These are phyloP conservation scores for Hofmannophila pseudospretella DNA, from an alignment of 2,888 invertebrate species.

Conservation along the genomic window DNA sequence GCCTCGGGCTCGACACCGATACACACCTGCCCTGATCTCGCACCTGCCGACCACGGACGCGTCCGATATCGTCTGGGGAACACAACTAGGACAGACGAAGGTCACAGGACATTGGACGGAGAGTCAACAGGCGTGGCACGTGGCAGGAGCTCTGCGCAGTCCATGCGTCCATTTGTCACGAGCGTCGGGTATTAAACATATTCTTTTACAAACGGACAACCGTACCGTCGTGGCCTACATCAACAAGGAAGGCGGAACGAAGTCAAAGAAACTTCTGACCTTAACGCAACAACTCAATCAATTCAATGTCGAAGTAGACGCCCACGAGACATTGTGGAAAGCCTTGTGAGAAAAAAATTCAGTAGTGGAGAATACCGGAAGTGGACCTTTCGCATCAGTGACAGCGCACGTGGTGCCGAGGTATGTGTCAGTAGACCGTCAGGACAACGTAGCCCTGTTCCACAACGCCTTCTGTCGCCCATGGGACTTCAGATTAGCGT, in stretches of 20 bases:
- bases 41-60: conserved; percentile 1
- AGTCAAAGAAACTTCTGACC: too few relatives aligned
- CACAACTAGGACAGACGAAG: not conserved
- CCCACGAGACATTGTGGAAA: not conserved
- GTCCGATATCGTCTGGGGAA: too few relatives aligned
- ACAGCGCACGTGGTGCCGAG: too few relatives aligned
- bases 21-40: too few relatives aligned
- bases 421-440: too few relatives aligned
- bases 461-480: too few relatives aligned
- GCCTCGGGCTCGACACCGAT: conserved; percentile 3
- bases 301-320: not conserved
- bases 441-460: too few relatives aligned
- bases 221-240: too few relatives aligned
- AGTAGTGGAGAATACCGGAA: not conserved
- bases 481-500: too few relatives aligned
- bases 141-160: conserved; percentile 6
- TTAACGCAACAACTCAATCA: not conserved
- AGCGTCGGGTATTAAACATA: not conserved
- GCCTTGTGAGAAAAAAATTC: not conserved
- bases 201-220: not conserved
- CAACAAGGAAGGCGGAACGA: too few relatives aligned
- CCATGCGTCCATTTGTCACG: not conserved
- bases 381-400: conserved; percentile 16
- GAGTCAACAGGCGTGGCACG: not conserved
- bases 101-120: not conserved